Base-by-base conservation (phyloP, 1,140 invertebrate genomes). In the Adelges cooleyi region DNA sequence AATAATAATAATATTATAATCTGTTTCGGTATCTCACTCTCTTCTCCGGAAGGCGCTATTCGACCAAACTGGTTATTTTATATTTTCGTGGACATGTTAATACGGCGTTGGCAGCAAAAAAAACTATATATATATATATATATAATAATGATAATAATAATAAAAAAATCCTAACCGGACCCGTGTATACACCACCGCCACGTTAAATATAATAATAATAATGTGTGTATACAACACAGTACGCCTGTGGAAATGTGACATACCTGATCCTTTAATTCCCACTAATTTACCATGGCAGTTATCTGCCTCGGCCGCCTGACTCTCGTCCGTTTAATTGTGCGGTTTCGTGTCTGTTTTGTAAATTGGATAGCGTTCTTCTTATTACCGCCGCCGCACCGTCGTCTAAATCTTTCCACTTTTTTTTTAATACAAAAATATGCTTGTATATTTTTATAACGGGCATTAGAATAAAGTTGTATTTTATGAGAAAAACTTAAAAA, bases 11-110 rank as follows among this genome's bases (percentile, higher is more conserved):
- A 27, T 62, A 62, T 62, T 48, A 62, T 48, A 62, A 62, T 62
- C 56, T 62, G 17, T 62, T 62, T 48, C 56, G 56, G 56, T 62
- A 62, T 62, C 56, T 62, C 56, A 25, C 22, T 29, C 38, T 44
- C 54, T 40, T 59, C 56, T 48, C 42, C 56, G 27, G 56, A 62
- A 62, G 56, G 42, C 56, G 56, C 40, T 48, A 48, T 62, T 38
- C 22, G 11, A 20, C 22, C 44, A 62, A 62, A 62, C 56, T 48
- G 56, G 56, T 62, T 62, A 62, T 62, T 46, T 62, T 48, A 46
- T 29, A 48, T 62, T 48, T 62, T 62, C 42, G 56, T 62, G 56
- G 4, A 59, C 54, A 44, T 27, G 54, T 59, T 59, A 59, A 44
- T 62, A 62, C 42, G 54, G 54, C 56, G 42, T 62, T 33, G 18